phyloP scores from a whole-genome alignment of 2,888 invertebrate genomes.

The Stomorhina lunata region DNA sequence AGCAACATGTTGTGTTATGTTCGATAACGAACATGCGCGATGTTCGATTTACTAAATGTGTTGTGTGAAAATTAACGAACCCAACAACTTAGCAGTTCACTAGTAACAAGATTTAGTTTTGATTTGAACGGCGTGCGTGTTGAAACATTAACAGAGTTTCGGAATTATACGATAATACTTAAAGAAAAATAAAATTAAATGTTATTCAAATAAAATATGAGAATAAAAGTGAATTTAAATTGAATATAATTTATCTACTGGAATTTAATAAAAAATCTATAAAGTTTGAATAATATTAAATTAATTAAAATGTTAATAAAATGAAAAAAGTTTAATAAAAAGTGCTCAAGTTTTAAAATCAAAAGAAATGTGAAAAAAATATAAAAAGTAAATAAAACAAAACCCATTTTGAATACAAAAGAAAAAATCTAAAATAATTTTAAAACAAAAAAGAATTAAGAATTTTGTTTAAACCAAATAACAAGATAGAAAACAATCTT shows the following conservation, averaged over 20 bases:
- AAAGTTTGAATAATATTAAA: slow-evolving; percentile 27
- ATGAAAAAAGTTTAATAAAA: not conserved
- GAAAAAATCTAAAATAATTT: too few relatives aligned
- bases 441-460: not conserved
- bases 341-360: slow-evolving; percentile 21
- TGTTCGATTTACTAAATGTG: not conserved
- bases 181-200: not conserved
- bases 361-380: slow-evolving; percentile 5
- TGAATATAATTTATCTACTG: not conserved
- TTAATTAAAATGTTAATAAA: not conserved
- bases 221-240: slow-evolving; percentile 3
- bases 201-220: not conserved
- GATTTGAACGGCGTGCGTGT: slow-evolving; percentile 65
- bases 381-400: not conserved
- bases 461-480: not conserved
- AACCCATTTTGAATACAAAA: not conserved
- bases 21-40: slow-evolving; percentile 52
- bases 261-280: slow-evolving; percentile 7
- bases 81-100: slow-evolving; percentile 52
- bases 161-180: not conserved
- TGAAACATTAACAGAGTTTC: slow-evolving; percentile 50
- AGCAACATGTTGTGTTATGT: slow-evolving; percentile 70
- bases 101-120: slow-evolving; percentile 65
- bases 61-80: slow-evolving; percentile 37
- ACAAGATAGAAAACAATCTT: not conserved